phyloP scores from a whole-genome alignment of 2,113 vertebrate genomes.

The Haplochromis burtoni region DNA sequence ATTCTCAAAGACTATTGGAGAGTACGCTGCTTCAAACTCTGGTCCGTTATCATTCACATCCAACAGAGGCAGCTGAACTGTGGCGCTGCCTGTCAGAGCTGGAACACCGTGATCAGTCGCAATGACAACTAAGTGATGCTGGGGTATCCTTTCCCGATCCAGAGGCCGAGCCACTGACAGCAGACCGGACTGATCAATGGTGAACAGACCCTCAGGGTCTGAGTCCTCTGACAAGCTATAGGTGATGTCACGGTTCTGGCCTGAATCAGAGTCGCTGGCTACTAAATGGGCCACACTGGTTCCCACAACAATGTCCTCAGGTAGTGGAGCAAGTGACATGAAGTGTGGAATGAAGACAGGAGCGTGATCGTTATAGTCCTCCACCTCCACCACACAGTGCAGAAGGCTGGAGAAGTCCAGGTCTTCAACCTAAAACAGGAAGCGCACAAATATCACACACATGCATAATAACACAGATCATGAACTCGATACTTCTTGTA shows the following conservation, averaged over 20 bases:
- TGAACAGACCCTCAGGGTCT: slow-evolving; percentile 73
- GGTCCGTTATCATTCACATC: slow-evolving; percentile 88
- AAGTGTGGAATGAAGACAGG: slow-evolving; percentile 80
- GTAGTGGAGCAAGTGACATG: slow-evolving; percentile 68
- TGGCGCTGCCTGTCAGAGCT: slow-evolving; percentile 71
- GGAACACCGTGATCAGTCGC: slow-evolving; percentile 79
- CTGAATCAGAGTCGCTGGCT: slow-evolving; percentile 82
- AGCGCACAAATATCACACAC: not conserved
- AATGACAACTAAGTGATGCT: slow-evolving; percentile 75
- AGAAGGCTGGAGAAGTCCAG: slow-evolving; percentile 78
- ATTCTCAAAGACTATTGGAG: slow-evolving; percentile 83
- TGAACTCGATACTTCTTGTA: rapidly evolving
- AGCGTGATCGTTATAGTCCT: slow-evolving; percentile 84
- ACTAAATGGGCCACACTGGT: slow-evolving; percentile 73
- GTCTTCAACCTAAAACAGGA: slow-evolving; percentile 73
- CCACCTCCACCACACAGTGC: slow-evolving; percentile 79
- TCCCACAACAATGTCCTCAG: slow-evolving; percentile 75
- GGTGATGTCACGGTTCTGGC: slow-evolving; percentile 75
- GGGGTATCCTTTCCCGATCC: slow-evolving; percentile 72
- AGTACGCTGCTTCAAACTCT: slow-evolving; percentile 76
- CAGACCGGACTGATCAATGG: slow-evolving; percentile 71
- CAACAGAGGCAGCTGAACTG: slow-evolving; percentile 75
- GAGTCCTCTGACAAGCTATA: slow-evolving; percentile 80
- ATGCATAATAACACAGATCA: not conserved
- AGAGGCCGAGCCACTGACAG: slow-evolving; percentile 72